Conservation (phyloP, 2,113 vertebrate genomes). For the Trichomycterus rosablanca region DNA sequence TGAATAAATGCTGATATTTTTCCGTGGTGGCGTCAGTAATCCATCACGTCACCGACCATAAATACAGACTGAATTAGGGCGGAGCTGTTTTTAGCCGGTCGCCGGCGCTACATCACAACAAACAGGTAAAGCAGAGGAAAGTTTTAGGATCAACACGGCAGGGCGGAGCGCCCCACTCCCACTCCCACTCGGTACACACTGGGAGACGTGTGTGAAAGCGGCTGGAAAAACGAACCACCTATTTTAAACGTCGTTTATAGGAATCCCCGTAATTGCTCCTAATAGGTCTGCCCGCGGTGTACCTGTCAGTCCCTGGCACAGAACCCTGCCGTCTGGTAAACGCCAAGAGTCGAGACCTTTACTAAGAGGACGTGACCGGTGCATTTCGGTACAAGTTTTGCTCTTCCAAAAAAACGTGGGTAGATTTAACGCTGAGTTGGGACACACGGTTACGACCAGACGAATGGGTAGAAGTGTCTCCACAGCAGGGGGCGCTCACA, state of each 20-base stretch:
- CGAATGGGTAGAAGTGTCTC: no score
- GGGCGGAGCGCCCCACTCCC: conserved; percentile 44
- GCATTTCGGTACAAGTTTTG: no score
- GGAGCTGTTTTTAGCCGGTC: no score
- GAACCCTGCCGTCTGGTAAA: conserved; percentile 4
- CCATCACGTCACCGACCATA: not conserved
- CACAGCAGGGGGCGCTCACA: no score
- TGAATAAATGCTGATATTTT: no score
- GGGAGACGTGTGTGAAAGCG: conserved; percentile 30
- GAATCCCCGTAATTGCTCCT: conserved; percentile 64
- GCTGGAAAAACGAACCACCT: conserved; percentile 51
- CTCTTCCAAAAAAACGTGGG: no score
- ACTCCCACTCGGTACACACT: conserved; percentile 26
- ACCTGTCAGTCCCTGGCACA: conserved; percentile 47
- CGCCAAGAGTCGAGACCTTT: no score
- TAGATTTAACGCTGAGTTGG: no score
- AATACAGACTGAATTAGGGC: conserved; percentile 52
- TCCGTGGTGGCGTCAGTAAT: not conserved
- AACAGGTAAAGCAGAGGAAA: conserved; percentile 46
- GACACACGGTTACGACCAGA: no score
- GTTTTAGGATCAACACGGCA: conserved; percentile 44
- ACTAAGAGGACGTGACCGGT: no score
- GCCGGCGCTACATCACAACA: conserved; percentile 45
- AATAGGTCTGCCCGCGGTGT: conserved; percentile 56
- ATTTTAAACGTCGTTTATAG: conserved; percentile 60